These are phyloP conservation scores for Polydrusus tereticollis DNA, from an alignment of 2,888 invertebrate species.

Conservation along the genomic window DNA sequence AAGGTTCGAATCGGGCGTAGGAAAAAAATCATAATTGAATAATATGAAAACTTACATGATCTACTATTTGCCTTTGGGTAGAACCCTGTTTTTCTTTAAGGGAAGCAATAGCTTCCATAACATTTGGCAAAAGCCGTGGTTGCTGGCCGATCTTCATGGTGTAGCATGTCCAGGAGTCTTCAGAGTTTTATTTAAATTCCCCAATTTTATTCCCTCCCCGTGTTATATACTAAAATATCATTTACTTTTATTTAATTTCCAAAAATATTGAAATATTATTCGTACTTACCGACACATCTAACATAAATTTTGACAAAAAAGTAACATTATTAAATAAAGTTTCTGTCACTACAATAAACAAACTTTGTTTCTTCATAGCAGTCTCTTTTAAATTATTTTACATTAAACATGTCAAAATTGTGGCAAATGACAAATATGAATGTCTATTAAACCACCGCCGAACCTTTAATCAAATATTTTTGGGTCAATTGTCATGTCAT, in stretches of 20 bases:
- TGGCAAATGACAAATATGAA: neutral
- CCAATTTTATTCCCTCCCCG: neutral
- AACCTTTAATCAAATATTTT: too few relatives aligned
- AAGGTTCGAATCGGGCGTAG: too few relatives aligned
- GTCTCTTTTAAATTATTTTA: neutral
- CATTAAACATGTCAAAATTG: neutral
- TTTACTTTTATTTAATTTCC: neutral
- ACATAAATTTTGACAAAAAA: conserved; percentile 37
- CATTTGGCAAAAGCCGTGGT: conserved; percentile 52
- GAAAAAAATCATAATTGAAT: too few relatives aligned
- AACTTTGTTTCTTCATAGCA: conserved; percentile 31
- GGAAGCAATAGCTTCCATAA: conserved; percentile 57
- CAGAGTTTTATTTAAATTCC: neutral
- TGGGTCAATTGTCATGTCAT: too few relatives aligned
- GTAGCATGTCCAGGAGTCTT: conserved; percentile 34
- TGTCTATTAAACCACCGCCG: neutral
- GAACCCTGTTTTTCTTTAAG: conserved; percentile 55
- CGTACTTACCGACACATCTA: conserved; percentile 23
- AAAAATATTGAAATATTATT: neutral
- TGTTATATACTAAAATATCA: neutral
- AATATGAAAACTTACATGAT: conserved; percentile 49
- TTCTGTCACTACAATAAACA: conserved; percentile 26
- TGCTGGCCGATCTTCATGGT: conserved; percentile 51
- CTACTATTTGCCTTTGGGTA: conserved; percentile 53
- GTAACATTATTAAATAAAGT: conserved; percentile 2